A percentile compares a stretch with the other conserved stretches of the same genome.
Evolutionary conservation across 2,888 invertebrate genomes (phyloP).

Genomic region (Cybosia mesomella): DNA sequence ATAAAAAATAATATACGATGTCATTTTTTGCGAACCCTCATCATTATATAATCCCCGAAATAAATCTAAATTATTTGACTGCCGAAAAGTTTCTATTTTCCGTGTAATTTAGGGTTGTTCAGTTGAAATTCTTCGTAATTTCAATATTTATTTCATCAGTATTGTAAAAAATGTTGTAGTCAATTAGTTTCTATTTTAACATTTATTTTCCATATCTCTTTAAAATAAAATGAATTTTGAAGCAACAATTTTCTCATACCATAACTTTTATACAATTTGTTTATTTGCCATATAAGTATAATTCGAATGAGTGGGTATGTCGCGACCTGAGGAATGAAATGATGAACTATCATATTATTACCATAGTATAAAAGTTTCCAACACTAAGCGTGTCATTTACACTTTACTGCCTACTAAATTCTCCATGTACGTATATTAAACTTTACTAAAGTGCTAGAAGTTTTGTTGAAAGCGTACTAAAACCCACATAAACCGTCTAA

Average conservation of each 20-base stretch:
- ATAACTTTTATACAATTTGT: too few species aligned
- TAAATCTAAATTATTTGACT: slow-evolving; percentile 29
- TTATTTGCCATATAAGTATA: background rate
- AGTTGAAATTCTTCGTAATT: background rate
- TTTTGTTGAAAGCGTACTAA: background rate
- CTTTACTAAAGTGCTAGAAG: background rate
- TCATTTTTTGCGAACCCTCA: slow-evolving; percentile 22
- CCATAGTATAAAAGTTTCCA: background rate
- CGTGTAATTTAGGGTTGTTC: slow-evolving; percentile 24
- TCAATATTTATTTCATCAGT: background rate
- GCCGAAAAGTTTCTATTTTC: slow-evolving; percentile 15
- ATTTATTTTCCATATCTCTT: background rate
- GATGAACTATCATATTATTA: background rate
- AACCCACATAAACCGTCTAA: background rate
- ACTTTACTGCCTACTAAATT: background rate
- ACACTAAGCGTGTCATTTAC: background rate
- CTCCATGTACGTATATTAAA: background rate
- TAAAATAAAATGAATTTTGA: background rate
- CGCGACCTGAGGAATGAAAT: too few species aligned
- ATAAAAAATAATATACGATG: slow-evolving; percentile 20
- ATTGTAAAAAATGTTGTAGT: background rate
- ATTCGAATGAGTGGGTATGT: too few species aligned
- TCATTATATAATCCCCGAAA: slow-evolving; percentile 31
- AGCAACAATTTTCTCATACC: background rate
- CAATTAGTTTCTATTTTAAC: background rate